phyloP scores from a whole-genome alignment of 2,797 vertebrate genomes.

The Lithobates pipiens region DNA sequence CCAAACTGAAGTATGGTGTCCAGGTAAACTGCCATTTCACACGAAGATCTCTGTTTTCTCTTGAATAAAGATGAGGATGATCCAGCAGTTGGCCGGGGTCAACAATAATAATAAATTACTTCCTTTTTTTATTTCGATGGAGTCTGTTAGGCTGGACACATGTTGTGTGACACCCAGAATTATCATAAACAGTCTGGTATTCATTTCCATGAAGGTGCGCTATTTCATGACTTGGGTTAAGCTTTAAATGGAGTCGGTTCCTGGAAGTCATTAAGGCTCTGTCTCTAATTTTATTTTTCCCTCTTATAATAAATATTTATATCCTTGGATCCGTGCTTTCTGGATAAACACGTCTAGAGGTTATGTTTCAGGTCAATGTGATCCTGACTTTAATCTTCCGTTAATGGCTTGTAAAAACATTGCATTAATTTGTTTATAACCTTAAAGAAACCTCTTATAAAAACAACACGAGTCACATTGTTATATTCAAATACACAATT shows the following conservation, averaged over 20 bases:
- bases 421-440: constrained; percentile 4
- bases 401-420: constrained; percentile 34
- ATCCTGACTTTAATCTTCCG: constrained; percentile 14
- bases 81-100: background rate
- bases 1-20: too few species aligned
- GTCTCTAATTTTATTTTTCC: constrained; percentile 54
- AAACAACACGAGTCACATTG: background rate
- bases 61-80: background rate
- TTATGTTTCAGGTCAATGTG: constrained; percentile 32
- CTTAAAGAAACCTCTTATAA: background rate
- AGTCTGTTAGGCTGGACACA: background rate
- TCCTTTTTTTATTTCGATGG: constrained; percentile 3
- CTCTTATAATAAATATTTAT: constrained; percentile 56
- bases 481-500: background rate
- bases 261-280: constrained; percentile 27
- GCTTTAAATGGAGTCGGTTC: constrained; percentile 29
- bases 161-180: constrained; percentile 26
- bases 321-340: constrained; percentile 40
- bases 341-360: constrained; percentile 35
- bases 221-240: constrained; percentile 3
- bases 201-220: constrained; percentile 24
- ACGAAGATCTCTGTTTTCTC: background rate
- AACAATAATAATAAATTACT: background rate
- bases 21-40: too few species aligned
- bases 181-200: constrained; percentile 30